Conservation (phyloP, 2,888 invertebrate species). For the Phyto melanocephala region DNA sequence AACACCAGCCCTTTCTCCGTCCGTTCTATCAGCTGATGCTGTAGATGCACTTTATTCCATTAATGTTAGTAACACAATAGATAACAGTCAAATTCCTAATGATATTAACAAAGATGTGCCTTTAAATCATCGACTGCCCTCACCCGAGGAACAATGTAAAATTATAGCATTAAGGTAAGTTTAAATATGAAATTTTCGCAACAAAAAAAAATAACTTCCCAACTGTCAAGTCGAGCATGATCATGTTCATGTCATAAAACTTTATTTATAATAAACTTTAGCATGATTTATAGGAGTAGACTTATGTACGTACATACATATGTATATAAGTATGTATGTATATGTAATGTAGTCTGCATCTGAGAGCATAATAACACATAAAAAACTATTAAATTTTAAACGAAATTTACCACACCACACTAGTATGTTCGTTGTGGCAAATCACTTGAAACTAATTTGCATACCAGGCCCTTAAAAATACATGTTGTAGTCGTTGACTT, state of each 20-base stretch:
- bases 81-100: constrained; percentile 75
- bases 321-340: background rate
- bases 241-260: constrained; percentile 34
- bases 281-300: constrained; percentile 27
- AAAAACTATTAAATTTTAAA: constrained; percentile 46
- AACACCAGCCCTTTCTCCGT: constrained; percentile 78
- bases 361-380: background rate
- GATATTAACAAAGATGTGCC: constrained; percentile 80
- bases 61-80: constrained; percentile 74
- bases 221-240: constrained; percentile 43
- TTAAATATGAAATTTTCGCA: constrained; percentile 57
- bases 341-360: too few species aligned
- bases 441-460: constrained; percentile 61
- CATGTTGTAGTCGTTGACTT: background rate
- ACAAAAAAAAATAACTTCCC: too few species aligned
- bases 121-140: constrained; percentile 91
- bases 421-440: constrained; percentile 18
- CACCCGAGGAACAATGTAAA: constrained; percentile 91
- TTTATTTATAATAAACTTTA: constrained; percentile 22
- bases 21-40: constrained; percentile 78
- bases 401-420: background rate
- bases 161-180: constrained; percentile 89
- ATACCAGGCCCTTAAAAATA: constrained; percentile 45
- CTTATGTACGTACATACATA: background rate
- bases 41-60: constrained; percentile 76